Evolutionary conservation across 2,888 invertebrate genomes (phyloP).

Genomic region (Pyrochroa serraticornis): DNA sequence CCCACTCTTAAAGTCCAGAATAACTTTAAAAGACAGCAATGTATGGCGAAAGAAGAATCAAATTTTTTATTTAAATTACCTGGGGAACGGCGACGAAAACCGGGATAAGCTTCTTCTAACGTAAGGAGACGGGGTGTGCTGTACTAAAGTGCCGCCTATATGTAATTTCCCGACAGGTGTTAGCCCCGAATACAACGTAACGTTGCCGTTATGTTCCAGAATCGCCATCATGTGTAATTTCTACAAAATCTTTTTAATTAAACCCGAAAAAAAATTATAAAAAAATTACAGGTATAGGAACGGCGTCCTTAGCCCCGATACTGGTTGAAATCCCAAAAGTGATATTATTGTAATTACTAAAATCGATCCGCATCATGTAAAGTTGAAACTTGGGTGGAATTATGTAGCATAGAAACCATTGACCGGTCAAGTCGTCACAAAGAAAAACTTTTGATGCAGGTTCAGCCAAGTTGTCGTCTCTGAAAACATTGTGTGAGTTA

Average conservation of each 20-base stretch:
- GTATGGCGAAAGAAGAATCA: too few species aligned
- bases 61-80: too few species aligned
- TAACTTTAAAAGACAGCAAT: too few species aligned
- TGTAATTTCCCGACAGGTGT: conserved; percentile 84
- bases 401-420: conserved; percentile 82
- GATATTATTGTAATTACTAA: conserved; percentile 69
- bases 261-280: conserved; percentile 2
- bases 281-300: conserved; percentile 69
- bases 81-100: conserved; percentile 64
- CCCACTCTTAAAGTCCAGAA: too few species aligned
- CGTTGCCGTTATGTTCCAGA: conserved; percentile 78
- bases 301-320: conserved; percentile 84
- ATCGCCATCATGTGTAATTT: conserved; percentile 82
- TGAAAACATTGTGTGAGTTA: conserved; percentile 41
- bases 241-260: conserved; percentile 52
- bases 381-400: conserved; percentile 69
- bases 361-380: conserved; percentile 71
- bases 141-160: conserved; percentile 73
- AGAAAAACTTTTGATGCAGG: conserved; percentile 80
- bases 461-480: conserved; percentile 58
- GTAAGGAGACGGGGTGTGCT: conserved; percentile 61
- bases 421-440: conserved; percentile 84
- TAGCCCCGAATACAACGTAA: conserved; percentile 84
- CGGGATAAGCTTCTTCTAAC: conserved; percentile 55
- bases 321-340: conserved; percentile 77